phyloP scores from a whole-genome alignment of 2,113 vertebrate species.

The Dasypus novemcinctus region DNA sequence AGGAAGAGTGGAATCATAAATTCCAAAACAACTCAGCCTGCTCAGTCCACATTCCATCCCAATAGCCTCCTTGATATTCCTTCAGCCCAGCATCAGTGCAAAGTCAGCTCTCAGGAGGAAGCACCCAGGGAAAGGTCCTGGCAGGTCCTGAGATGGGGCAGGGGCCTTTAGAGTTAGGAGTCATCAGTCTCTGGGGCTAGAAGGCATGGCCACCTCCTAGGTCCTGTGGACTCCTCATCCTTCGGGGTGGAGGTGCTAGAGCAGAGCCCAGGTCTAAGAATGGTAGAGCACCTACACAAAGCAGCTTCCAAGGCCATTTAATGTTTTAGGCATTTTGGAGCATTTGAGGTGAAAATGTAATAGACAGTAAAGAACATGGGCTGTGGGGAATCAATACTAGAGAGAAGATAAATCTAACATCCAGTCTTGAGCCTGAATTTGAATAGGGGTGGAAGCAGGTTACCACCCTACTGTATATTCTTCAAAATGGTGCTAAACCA shows the following conservation, averaged over 20 bases:
- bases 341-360: background rate
- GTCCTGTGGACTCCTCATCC: background rate
- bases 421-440: background rate
- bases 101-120: background rate
- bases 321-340: background rate
- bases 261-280: background rate
- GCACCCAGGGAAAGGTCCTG: background rate
- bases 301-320: background rate
- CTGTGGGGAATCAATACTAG: background rate
- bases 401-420: constrained; percentile 2
- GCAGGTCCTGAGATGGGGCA: background rate
- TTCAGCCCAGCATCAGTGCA: background rate
- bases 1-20: background rate
- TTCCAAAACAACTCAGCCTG: background rate
- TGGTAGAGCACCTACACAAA: background rate
- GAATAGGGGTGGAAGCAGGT: background rate
- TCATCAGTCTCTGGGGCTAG: background rate
- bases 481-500: background rate
- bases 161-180: background rate
- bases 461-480: background rate
- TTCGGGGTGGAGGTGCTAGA: background rate
- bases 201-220: background rate
- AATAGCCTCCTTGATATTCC: background rate
- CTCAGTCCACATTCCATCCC: background rate
- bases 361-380: background rate